Conservation (phyloP, 2,888 invertebrate genomes). For the Mactromeris polynyma region DNA sequence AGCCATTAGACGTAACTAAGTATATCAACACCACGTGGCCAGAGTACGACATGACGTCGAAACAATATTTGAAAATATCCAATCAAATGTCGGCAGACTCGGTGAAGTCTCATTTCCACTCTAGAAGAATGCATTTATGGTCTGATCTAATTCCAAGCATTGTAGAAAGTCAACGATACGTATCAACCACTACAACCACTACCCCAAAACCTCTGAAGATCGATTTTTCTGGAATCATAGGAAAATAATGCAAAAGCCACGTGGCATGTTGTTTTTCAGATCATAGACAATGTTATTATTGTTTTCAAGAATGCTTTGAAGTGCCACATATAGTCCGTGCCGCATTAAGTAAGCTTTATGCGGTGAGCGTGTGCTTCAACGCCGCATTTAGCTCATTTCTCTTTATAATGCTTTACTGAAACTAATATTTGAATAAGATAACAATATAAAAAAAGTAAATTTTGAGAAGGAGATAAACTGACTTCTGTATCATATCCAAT, state of each 20-base stretch:
- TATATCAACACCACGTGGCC: slow-evolving; percentile 24
- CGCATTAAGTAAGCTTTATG: too few species aligned
- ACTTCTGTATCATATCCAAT: too few species aligned
- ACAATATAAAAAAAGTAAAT: too few species aligned
- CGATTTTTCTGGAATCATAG: background rate
- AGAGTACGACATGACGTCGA: background rate
- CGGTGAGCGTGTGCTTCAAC: too few species aligned
- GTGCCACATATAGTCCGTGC: too few species aligned
- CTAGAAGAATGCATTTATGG: slow-evolving; percentile 11
- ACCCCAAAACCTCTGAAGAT: background rate
- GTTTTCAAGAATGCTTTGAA: too few species aligned
- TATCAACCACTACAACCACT: background rate
- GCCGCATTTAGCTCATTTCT: too few species aligned
- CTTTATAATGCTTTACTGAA: too few species aligned
- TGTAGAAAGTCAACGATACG: background rate
- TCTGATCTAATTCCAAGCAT: background rate
- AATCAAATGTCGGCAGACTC: slow-evolving; percentile 27
- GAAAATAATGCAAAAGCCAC: background rate
- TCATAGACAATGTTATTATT: too few species aligned
- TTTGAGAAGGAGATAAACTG: too few species aligned
- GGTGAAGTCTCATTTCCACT: background rate
- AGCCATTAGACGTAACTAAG: background rate
- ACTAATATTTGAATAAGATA: too few species aligned
- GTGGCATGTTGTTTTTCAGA: too few species aligned
- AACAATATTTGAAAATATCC: background rate